A percentile compares a stretch with the other conserved stretches of the same genome.
Conservation (phyloP, 2,797 vertebrate genomes). For the Neosalanx taihuensis region DNA sequence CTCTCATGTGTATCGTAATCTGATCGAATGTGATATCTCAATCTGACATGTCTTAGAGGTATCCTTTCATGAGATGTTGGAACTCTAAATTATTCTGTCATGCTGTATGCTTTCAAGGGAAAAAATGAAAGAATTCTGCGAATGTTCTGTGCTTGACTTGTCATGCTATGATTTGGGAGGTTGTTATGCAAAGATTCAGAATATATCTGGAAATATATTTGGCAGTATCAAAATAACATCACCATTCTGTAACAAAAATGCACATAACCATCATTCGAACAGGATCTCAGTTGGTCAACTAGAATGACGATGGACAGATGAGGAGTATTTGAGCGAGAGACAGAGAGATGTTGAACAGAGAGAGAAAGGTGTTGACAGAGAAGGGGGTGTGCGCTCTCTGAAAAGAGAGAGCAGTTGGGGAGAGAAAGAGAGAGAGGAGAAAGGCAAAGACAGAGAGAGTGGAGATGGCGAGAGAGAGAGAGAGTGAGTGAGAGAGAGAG, state of each 20-base stretch:
- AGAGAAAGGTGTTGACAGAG: too few species aligned
- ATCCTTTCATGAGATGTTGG: too few species aligned
- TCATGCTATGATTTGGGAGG: background rate
- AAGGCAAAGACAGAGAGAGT: slow-evolving; percentile 12
- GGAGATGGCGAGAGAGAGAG: slow-evolving; percentile 53
- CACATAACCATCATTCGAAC: slow-evolving; percentile 43
- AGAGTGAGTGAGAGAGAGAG: slow-evolving; percentile 52
- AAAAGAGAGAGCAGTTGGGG: too few species aligned
- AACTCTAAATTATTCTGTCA: background rate
- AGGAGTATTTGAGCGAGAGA: slow-evolving; percentile 56
- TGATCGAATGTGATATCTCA: slow-evolving; percentile 55
- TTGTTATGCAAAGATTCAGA: background rate
- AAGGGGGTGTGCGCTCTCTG: too few species aligned
- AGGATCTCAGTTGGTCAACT: slow-evolving; percentile 56
- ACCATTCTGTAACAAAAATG: slow-evolving; percentile 28
- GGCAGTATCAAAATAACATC: background rate
- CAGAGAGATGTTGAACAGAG: slow-evolving; percentile 27
- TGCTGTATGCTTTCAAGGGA: background rate
- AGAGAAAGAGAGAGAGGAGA: too few species aligned
- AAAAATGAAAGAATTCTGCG: background rate
- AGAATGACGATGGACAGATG: slow-evolving; percentile 11
- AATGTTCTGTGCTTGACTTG: background rate
- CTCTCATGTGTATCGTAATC: slow-evolving; percentile 50
- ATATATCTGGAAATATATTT: background rate
- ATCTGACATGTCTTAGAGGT: slow-evolving; percentile 28